Evolutionary conservation across 2,888 invertebrate genomes (phyloP).

Genomic region (Lordiphosa andalusiaca): DNA sequence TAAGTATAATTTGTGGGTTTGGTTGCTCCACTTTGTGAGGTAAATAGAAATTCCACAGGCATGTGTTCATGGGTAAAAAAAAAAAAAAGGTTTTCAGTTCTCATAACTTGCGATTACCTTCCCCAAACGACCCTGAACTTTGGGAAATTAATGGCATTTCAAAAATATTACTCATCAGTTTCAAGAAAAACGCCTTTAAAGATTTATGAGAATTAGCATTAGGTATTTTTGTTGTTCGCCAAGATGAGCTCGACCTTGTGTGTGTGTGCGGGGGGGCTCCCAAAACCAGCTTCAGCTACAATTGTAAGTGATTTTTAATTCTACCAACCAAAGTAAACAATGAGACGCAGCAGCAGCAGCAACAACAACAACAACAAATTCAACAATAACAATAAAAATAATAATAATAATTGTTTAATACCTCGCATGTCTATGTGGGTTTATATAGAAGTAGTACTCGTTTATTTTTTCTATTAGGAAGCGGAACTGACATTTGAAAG

Average conservation of each 20-base stretch:
- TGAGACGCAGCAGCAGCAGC: constrained; percentile 45
- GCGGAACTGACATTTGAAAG: constrained; percentile 59
- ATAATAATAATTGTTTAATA: constrained; percentile 37
- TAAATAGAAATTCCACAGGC: constrained; percentile 48
- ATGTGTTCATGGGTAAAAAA: constrained; percentile 42
- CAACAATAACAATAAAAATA: constrained; percentile 48
- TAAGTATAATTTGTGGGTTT: constrained; percentile 31
- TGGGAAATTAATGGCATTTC: constrained; percentile 5
- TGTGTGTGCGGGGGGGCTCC: constrained; percentile 7
- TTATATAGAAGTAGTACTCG: no score
- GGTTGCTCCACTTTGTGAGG: constrained; percentile 18
- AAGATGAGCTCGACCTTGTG: constrained; percentile 58
- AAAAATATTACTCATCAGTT: constrained; percentile 6
- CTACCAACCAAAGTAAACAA: constrained; percentile 59
- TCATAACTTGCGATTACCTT: no score
- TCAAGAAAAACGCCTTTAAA: constrained; percentile 2
- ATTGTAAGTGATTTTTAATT: constrained; percentile 66
- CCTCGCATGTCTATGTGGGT: constrained; percentile 26
- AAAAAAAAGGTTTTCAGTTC: constrained; percentile 35
- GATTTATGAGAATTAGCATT: constrained; percentile 50
- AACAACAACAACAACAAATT: constrained; percentile 25
- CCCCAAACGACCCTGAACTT: constrained; percentile 22
- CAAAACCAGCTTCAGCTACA: constrained; percentile 31
- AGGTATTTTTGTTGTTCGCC: constrained; percentile 24
- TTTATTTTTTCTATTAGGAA: constrained; percentile 56